A percentile compares a stretch with the other conserved stretches of the same genome.
Conservation (phyloP, 2,113 vertebrate species). For the Barbus barbus region DNA sequence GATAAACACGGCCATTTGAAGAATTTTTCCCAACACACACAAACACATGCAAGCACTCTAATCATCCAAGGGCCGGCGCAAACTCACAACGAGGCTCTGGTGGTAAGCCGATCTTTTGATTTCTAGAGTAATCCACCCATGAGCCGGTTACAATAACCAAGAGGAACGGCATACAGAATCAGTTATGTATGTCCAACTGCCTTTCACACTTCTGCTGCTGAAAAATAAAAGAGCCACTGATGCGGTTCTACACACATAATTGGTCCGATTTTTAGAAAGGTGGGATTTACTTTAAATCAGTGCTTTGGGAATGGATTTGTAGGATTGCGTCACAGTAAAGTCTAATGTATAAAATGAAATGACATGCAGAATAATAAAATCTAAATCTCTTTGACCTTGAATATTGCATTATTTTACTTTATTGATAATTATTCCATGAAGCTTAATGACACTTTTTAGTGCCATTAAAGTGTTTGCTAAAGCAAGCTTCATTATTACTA, state of each 20-base stretch:
- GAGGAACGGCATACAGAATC: neutral
- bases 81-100: neutral
- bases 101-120: conserved; percentile 43
- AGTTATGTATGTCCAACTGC: conserved; percentile 21
- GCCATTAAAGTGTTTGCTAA: no score
- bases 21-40: conserved; percentile 10
- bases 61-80: neutral
- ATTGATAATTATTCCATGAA: no score
- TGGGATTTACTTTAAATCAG: conserved; percentile 34
- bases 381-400: neutral
- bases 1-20: conserved; percentile 42
- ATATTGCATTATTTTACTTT: neutral
- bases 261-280: neutral
- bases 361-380: neutral
- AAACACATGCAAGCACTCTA: neutral
- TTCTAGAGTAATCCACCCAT: conserved; percentile 34
- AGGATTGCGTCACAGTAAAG: neutral
- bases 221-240: conserved; percentile 26
- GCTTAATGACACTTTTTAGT: no score
- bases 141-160: conserved; percentile 34
- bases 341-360: neutral
- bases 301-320: neutral
- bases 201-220: conserved; percentile 11
- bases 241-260: conserved; percentile 27
- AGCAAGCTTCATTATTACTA: no score